These are phyloP conservation scores for Mesodorylaimus sp. DNA, from an alignment of 2,888 invertebrate species.

Conservation along the genomic window DNA sequence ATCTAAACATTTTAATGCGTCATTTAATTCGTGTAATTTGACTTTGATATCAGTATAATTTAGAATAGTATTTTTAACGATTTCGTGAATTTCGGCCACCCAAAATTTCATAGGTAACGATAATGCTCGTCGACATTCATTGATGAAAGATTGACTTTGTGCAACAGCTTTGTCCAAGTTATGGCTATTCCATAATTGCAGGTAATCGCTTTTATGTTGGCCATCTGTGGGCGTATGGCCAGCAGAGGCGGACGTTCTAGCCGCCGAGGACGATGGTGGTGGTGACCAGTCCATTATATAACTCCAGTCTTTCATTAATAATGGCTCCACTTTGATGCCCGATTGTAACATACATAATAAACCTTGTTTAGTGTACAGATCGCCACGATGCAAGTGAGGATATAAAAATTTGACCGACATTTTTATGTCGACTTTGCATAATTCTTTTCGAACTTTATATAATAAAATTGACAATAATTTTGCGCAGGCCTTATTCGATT, in stretches of 20 bases:
- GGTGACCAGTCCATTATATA: slow-evolving; percentile 31
- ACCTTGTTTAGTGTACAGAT: slow-evolving; percentile 29
- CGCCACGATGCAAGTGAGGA: slow-evolving; percentile 28
- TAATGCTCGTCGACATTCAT: slow-evolving; percentile 27
- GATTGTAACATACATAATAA: slow-evolving; percentile 29
- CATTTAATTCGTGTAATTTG: slow-evolving; percentile 28
- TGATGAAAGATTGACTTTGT: slow-evolving; percentile 29
- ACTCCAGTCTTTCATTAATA: slow-evolving; percentile 30
- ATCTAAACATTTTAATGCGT: slow-evolving; percentile 27
- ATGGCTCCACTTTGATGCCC: slow-evolving; percentile 25
- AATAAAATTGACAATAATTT: slow-evolving; percentile 26
- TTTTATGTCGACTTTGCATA: slow-evolving; percentile 28
- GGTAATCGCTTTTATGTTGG: slow-evolving; percentile 29
- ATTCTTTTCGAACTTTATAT: slow-evolving; percentile 27
- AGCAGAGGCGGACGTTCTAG: background rate
- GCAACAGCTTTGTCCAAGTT: slow-evolving; percentile 27
- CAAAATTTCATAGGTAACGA: slow-evolving; percentile 31
- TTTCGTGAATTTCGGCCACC: slow-evolving; percentile 30
- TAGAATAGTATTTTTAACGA: slow-evolving; percentile 29
- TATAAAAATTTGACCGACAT: slow-evolving; percentile 31
- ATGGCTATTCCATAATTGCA: slow-evolving; percentile 28
- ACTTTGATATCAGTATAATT: slow-evolving; percentile 28
- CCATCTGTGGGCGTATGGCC: too few relatives aligned
- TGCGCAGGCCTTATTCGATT: slow-evolving; percentile 26
- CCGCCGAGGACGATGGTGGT: too few relatives aligned